Evolutionary conservation across 64 coral and sea anemone species (phyloP).

Genomic region (Montipora capricornis): DNA sequence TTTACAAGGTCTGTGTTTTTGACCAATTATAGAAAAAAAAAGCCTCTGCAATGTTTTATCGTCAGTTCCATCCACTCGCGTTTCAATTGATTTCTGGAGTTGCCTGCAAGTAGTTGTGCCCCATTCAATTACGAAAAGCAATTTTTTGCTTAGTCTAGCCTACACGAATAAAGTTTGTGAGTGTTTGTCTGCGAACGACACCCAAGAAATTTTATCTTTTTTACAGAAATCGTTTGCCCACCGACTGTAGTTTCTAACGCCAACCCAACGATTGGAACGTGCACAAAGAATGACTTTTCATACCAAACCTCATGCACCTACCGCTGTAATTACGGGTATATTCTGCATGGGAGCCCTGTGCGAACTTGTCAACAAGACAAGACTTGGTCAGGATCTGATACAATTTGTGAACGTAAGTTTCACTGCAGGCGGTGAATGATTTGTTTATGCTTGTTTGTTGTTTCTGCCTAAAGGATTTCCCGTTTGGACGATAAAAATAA

Average conservation of each 20-base stretch:
- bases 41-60: too few relatives aligned
- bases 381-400: conserved; percentile 76
- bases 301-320: conserved; percentile 80
- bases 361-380: conserved; percentile 84
- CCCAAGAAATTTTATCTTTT: background rate
- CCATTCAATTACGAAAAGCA: too few relatives aligned
- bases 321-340: conserved; percentile 71
- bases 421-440: background rate
- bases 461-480: background rate
- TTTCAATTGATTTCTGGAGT: too few relatives aligned
- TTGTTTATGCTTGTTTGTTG: background rate
- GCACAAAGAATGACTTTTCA: conserved; percentile 45
- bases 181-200: too few relatives aligned
- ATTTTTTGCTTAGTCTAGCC: too few relatives aligned
- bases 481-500: too few relatives aligned
- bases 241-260: conserved; percentile 56
- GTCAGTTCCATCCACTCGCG: too few relatives aligned
- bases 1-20: too few relatives aligned
- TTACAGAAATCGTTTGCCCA: conserved; percentile 68
- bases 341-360: conserved; percentile 62
- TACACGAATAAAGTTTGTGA: too few relatives aligned
- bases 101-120: too few relatives aligned
- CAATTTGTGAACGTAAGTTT: conserved; percentile 82
- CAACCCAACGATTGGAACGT: conserved; percentile 64
- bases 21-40: too few relatives aligned